Percentiles rank a stretch among this genome's conserved stretches.
These are phyloP conservation scores for Cariama cristata DNA, from an alignment of 2,113 vertebrate genomes.

Conservation along the genomic window DNA sequence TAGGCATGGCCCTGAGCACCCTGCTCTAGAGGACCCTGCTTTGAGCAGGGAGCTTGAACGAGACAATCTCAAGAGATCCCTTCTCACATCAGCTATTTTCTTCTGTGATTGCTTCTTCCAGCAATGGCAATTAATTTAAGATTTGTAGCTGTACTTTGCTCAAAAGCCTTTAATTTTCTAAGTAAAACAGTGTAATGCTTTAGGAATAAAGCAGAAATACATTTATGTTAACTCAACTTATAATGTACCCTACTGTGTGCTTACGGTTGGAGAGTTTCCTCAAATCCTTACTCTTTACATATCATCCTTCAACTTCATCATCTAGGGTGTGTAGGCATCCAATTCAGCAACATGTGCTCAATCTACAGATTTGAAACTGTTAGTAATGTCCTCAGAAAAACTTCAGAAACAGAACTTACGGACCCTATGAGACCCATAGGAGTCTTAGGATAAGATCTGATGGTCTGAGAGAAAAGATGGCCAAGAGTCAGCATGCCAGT, in stretches of 20 bases:
- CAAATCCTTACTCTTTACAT: background rate
- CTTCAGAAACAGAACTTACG: background rate
- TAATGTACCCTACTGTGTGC: background rate
- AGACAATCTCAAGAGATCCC: background rate
- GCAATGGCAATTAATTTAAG: background rate
- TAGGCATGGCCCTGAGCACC: background rate
- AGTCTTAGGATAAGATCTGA: background rate
- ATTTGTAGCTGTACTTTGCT: background rate
- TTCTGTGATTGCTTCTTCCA: background rate
- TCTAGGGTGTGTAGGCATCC: background rate
- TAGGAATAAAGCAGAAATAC: background rate
- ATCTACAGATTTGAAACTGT: background rate
- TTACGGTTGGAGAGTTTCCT: background rate
- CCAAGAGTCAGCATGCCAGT: fast-evolving
- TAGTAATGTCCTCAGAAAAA: background rate
- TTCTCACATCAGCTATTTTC: background rate
- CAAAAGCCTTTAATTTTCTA: background rate
- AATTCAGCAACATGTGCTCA: background rate
- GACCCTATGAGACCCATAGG: background rate
- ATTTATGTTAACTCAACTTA: background rate
- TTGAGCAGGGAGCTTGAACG: background rate
- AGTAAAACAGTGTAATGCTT: background rate
- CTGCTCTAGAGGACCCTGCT: background rate
- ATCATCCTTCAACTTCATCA: background rate
- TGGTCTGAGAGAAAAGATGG: background rate